Evolutionary conservation across 2,113 vertebrate species (phyloP).

Genomic region (Sporophila hypoxantha): DNA sequence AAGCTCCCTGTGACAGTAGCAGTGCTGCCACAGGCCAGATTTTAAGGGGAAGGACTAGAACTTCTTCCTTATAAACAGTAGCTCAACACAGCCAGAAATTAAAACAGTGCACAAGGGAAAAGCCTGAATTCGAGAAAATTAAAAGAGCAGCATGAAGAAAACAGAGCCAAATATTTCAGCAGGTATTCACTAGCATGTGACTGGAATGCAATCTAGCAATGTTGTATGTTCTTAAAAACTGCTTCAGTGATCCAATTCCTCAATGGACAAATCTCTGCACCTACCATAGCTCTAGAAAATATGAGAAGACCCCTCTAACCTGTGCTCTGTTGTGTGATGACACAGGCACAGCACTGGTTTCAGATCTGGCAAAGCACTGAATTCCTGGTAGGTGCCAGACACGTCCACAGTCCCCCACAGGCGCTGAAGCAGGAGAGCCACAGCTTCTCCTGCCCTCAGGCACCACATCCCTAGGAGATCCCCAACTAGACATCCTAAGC

Average conservation of each 20-base stretch:
- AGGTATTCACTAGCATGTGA: background rate
- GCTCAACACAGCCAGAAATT: background rate
- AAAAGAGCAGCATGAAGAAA: background rate
- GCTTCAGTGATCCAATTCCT: background rate
- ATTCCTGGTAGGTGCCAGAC: background rate
- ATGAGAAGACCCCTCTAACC: background rate
- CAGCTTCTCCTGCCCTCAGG: background rate
- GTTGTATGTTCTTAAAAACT: background rate
- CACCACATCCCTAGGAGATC: background rate
- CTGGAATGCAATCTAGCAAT: background rate
- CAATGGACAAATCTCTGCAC: background rate
- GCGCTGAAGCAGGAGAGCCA: background rate
- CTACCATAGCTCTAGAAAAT: background rate
- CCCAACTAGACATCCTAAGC: background rate
- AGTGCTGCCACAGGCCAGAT: fast-evolving
- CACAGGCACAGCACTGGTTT: fast-evolving
- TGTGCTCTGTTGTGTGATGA: fast-evolving
- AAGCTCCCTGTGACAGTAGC: background rate
- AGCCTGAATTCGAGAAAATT: background rate
- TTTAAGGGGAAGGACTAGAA: background rate
- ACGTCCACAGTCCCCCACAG: fast-evolving
- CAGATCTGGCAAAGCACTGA: fast-evolving
- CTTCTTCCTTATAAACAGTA: background rate
- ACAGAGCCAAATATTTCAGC: background rate
- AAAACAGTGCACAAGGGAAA: background rate